These are phyloP conservation scores for Parazoanthus atlanticus DNA, from an alignment of 92 coral and sea anemone genomes.

Conservation along the genomic window DNA sequence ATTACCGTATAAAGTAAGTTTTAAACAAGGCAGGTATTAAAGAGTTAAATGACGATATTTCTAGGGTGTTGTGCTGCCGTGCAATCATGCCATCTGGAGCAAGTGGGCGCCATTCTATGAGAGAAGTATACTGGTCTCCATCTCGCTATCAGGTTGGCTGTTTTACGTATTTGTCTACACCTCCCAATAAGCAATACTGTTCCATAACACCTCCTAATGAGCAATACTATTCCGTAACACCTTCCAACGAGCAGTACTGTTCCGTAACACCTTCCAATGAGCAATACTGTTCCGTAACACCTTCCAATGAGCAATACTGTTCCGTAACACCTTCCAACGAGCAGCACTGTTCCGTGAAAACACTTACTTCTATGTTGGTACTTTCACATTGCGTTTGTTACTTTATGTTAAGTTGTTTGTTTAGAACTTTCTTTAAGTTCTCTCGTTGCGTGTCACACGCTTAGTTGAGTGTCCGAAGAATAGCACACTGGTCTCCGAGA, in stretches of 20 bases:
- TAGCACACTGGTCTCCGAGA: too few species aligned
- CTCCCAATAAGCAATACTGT: background rate
- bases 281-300: background rate
- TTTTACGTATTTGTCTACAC: background rate
- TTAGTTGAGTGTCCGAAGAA: too few species aligned
- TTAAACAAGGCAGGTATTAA: background rate
- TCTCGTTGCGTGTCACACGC: too few species aligned
- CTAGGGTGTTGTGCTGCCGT: conserved; percentile 18
- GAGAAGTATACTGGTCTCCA: conserved; percentile 9
- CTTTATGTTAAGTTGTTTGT: background rate
- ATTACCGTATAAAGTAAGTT: background rate
- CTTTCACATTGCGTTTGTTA: background rate
- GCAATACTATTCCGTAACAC: background rate
- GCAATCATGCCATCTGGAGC: conserved; percentile 7
- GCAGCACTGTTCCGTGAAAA: background rate
- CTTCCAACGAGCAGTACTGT: background rate
- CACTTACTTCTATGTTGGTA: background rate
- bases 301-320: background rate
- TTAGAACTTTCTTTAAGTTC: too few species aligned
- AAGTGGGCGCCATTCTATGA: conserved; percentile 26
- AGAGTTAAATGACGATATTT: background rate
- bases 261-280: background rate
- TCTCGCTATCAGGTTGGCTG: conserved; percentile 7
- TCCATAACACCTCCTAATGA: background rate
- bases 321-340: background rate